Evolutionary conservation across 2,888 invertebrate genomes (phyloP).

Genomic region (Acanthoscelides obtectus): DNA sequence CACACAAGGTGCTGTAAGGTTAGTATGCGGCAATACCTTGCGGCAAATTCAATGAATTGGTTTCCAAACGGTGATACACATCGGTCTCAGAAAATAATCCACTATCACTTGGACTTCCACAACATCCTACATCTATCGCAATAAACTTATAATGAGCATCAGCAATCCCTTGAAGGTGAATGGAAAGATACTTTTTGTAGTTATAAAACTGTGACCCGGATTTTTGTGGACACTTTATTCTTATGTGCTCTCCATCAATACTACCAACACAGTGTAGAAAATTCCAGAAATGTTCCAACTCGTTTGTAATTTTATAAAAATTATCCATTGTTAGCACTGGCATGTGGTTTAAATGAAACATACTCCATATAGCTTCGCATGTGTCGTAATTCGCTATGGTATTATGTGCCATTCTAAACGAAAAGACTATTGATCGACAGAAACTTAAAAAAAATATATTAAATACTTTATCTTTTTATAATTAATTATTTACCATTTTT

Average conservation of each 20-base stretch:
- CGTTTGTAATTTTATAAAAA: conserved; percentile 8
- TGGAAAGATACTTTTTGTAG: conserved; percentile 5
- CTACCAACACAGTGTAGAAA: conserved; percentile 17
- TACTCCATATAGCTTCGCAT: conserved; percentile 14
- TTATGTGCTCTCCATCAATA: conserved; percentile 17
- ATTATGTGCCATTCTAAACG: too few relatives aligned
- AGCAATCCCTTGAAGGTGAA: conserved; percentile 7
- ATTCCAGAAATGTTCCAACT: conserved; percentile 12
- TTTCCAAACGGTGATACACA: not conserved
- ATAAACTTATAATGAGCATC: too few relatives aligned
- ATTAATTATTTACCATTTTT: too few relatives aligned
- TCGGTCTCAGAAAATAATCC: conserved; percentile 5
- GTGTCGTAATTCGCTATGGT: too few relatives aligned
- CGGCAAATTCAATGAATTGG: not conserved
- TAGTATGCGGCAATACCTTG: not conserved
- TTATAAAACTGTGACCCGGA: conserved; percentile 13
- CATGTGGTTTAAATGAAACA: conserved; percentile 18
- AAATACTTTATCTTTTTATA: too few relatives aligned
- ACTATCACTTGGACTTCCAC: conserved; percentile 7
- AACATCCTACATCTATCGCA: conserved; percentile 7
- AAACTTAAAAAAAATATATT: too few relatives aligned
- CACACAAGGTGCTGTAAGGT: conserved; percentile 2
- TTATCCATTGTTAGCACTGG: conserved; percentile 7
- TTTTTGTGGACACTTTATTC: conserved; percentile 12
- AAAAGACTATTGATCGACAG: too few relatives aligned